Evolutionary conservation across 92 coral and sea anemone species (phyloP).

Genomic region (Metridium senile): DNA sequence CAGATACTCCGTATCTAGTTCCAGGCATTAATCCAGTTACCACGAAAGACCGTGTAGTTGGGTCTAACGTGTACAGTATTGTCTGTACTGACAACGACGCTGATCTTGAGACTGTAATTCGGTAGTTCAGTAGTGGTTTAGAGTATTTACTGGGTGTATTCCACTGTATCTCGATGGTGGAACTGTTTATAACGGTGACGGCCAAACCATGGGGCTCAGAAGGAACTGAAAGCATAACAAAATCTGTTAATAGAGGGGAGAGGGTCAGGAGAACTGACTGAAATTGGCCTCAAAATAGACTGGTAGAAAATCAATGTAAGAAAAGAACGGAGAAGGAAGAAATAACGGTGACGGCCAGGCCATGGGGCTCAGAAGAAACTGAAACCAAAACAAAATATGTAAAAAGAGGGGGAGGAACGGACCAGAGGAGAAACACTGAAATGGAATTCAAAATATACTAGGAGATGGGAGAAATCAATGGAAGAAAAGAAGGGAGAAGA

Average conservation of each 20-base stretch:
- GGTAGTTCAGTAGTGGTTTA: constrained; percentile 12
- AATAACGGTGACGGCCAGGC: background rate
- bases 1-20: constrained; percentile 8
- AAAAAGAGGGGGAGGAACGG: too few relatives aligned
- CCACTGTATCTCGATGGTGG: constrained; percentile 17
- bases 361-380: constrained; percentile 19
- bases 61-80: background rate
- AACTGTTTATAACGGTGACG: background rate
- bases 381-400: background rate
- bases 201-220: constrained; percentile 7
- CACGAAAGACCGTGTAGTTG: background rate
- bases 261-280: too few relatives aligned
- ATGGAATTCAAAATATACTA: too few relatives aligned
- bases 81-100: background rate
- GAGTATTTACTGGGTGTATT: background rate
- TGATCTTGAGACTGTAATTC: background rate
- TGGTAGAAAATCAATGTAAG: too few relatives aligned
- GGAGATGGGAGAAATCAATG: too few relatives aligned
- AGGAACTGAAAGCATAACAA: constrained; percentile 4
- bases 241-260: too few relatives aligned
- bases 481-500: too few relatives aligned
- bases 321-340: too few relatives aligned
- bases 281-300: too few relatives aligned
- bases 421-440: too few relatives aligned
- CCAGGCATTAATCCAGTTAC: constrained; percentile 20